A percentile compares a stretch with the other conserved stretches of the same genome.
Conservation (phyloP, 2,797 vertebrate species). For the Lindbergichthys nudifrons region DNA sequence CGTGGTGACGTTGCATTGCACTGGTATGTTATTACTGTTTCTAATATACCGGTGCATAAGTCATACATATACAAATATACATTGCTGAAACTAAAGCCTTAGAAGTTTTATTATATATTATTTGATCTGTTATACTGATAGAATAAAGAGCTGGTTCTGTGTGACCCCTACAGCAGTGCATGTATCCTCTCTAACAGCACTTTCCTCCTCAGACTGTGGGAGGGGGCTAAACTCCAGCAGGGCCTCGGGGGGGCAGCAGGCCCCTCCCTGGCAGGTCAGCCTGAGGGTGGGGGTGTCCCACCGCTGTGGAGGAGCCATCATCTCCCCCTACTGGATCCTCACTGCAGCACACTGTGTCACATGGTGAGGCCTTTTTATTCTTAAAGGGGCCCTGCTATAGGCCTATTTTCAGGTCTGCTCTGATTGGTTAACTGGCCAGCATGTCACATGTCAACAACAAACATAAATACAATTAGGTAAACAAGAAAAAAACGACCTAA, state of each 20-base stretch:
- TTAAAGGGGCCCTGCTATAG: background rate
- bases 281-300: constrained; percentile 80
- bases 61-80: background rate
- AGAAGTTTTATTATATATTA: too few species aligned
- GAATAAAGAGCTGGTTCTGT: too few species aligned
- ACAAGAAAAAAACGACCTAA: too few species aligned
- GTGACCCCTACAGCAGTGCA: background rate
- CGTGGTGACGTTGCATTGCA: constrained; percentile 86
- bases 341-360: constrained; percentile 89
- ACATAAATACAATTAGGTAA: too few species aligned
- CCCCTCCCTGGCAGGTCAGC: constrained; percentile 88
- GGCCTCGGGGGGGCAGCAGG: constrained; percentile 75
- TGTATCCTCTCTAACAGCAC: background rate
- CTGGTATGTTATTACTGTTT: constrained; percentile 74
- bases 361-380: constrained; percentile 72
- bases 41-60: background rate
- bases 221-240: constrained; percentile 64
- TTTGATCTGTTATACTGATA: too few species aligned
- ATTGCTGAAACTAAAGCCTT: too few species aligned
- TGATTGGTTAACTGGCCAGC: too few species aligned
- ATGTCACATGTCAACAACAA: too few species aligned
- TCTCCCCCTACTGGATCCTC: constrained; percentile 88
- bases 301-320: constrained; percentile 88
- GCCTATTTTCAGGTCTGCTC: too few species aligned
- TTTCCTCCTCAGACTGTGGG: constrained; percentile 55